Percentiles rank a stretch among this genome's conserved stretches.
Evolutionary conservation across 2,113 vertebrate species (phyloP).

Genomic region (Urocitellus parryii): DNA sequence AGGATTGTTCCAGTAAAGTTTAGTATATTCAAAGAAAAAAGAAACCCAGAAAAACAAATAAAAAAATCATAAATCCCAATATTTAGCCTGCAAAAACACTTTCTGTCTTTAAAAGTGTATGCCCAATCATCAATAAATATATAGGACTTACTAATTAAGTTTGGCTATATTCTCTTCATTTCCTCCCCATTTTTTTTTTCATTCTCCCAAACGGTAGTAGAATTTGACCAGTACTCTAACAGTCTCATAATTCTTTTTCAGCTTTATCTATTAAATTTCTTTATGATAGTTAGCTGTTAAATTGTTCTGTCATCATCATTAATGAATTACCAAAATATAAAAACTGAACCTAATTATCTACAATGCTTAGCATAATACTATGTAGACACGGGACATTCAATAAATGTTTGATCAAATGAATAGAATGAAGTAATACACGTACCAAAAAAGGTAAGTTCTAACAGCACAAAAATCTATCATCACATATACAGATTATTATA

Average conservation of each 20-base stretch:
- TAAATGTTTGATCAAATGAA: background rate
- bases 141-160: background rate
- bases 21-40: background rate
- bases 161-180: background rate
- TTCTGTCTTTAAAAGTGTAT: slow-evolving; percentile 7
- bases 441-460: background rate
- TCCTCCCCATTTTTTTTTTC: background rate
- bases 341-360: background rate
- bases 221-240: background rate
- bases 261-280: background rate
- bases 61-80: background rate
- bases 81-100: background rate
- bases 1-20: background rate
- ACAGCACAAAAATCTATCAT: background rate
- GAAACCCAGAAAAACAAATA: background rate
- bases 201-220: background rate
- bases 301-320: background rate
- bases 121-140: background rate
- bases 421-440: background rate
- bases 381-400: background rate
- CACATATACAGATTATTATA: background rate
- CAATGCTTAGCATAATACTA: background rate
- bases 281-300: background rate
- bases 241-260: background rate
- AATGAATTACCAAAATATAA: background rate